Conservation (phyloP, 2,888 invertebrate genomes). For the Ennomos erosarius region DNA sequence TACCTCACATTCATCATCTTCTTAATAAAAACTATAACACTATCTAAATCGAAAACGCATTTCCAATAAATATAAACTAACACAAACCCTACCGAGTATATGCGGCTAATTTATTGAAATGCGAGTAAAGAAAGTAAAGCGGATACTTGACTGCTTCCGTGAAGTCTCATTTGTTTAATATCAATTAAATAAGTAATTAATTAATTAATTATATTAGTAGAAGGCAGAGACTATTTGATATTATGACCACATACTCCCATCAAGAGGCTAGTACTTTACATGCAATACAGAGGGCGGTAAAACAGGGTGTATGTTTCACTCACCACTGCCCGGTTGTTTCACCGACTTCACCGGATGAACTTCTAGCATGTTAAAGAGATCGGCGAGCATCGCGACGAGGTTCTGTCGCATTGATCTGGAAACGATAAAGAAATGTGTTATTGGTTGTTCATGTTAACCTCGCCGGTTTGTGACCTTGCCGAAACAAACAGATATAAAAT, state of each 20-base stretch:
- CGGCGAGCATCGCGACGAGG: conserved; percentile 95
- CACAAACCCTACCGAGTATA: conserved; percentile 32
- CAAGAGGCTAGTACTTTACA: conserved; percentile 62
- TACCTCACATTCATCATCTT: conserved; percentile 48
- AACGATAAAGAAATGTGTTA: conserved; percentile 16
- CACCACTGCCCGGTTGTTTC: conserved; percentile 90
- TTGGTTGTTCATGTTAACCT: too few species aligned
- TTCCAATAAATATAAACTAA: conserved; percentile 17
- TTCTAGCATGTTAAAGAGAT: conserved; percentile 97
- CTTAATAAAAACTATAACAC: conserved; percentile 17
- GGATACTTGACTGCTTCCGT: conserved; percentile 54
- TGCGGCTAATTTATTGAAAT: conserved; percentile 40
- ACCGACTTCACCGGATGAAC: conserved; percentile 96
- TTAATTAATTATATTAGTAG: conserved; percentile 51
- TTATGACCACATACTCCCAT: conserved; percentile 85
- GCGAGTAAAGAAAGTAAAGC: conserved; percentile 56
- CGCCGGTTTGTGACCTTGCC: too few species aligned
- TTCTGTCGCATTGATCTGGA: conserved; percentile 96
- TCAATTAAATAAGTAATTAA: conserved; percentile 19
- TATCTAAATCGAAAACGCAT: conserved; percentile 29
- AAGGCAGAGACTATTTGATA: conserved; percentile 75
- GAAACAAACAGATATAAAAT: too few species aligned
- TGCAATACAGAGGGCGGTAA: conserved; percentile 61
- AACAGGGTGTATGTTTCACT: conserved; percentile 50
- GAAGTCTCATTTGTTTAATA: conserved; percentile 41